Percentiles rank a stretch among this genome's conserved stretches.
These are phyloP conservation scores for Phoxinus dragarum DNA, from an alignment of 2,797 vertebrate species.

Conservation along the genomic window DNA sequence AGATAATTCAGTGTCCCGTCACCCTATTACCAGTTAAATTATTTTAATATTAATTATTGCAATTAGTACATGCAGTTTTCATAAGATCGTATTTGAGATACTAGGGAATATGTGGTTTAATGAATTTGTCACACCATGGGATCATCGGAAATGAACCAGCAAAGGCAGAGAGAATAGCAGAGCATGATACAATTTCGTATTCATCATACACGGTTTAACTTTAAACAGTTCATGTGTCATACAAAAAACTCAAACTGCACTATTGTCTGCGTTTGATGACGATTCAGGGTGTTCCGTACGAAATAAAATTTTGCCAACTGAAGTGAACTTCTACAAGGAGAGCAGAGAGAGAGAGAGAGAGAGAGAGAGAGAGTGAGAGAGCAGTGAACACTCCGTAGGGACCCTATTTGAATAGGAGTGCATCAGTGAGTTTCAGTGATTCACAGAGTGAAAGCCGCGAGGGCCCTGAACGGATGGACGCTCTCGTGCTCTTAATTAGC, in stretches of 20 bases:
- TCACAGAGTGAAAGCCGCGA: not conserved
- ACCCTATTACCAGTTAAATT: not conserved
- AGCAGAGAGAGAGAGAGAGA: not conserved
- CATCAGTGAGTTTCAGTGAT: not conserved
- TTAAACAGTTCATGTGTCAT: not conserved
- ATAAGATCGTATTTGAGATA: not conserved
- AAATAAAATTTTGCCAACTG: not conserved
- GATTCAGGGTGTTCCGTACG: not conserved
- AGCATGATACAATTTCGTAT: not conserved
- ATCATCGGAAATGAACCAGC: not conserved
- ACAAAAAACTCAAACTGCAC: too few relatives aligned
- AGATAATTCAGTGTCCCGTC: not conserved
- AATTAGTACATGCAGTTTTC: not conserved
- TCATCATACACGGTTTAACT: not conserved
- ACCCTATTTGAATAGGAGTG: not conserved
- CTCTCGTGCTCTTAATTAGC: constrained; percentile 47
- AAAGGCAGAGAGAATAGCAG: not conserved
- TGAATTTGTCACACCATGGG: not conserved
- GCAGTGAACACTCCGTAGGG: not conserved
- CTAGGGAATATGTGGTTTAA: not conserved
- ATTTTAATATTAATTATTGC: not conserved
- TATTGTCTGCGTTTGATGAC: not conserved
- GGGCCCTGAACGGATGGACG: constrained; percentile 30
- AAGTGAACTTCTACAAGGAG: not conserved
- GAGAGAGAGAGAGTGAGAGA: not conserved